A percentile compares a stretch with the other conserved stretches of the same genome.
Conservation (phyloP, 2,113 vertebrate species). For the Chloropsis hardwickii region DNA sequence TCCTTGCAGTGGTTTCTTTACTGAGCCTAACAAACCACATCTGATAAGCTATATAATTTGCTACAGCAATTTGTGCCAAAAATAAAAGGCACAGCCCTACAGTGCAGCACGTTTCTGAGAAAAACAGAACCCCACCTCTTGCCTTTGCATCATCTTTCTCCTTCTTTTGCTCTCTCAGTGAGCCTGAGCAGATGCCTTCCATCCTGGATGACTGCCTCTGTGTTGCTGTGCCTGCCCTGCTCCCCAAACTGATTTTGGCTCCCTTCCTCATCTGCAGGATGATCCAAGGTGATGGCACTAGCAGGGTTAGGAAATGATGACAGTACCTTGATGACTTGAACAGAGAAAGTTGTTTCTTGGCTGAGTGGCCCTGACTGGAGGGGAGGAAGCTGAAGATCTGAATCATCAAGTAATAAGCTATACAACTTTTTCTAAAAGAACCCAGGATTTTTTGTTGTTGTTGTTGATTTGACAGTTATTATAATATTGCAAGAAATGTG, state of each 20-base stretch:
- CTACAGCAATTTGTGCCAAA: slow-evolving; percentile 78
- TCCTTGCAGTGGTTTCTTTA: slow-evolving; percentile 72
- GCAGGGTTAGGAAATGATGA: slow-evolving; percentile 29
- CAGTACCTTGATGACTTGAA: slow-evolving; percentile 42
- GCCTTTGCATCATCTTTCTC: slow-evolving; percentile 57
- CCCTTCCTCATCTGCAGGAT: neutral
- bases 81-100: slow-evolving; percentile 77
- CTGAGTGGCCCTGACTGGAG: slow-evolving; percentile 12
- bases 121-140: slow-evolving; percentile 71
- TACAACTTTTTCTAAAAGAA: slow-evolving; percentile 42
- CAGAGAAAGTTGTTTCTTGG: slow-evolving; percentile 51
- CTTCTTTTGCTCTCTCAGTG: slow-evolving; percentile 26
- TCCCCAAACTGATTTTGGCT: neutral
- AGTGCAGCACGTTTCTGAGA: slow-evolving; percentile 73
- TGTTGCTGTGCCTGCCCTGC: neutral
- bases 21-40: slow-evolving; percentile 76
- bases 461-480: slow-evolving; percentile 63
- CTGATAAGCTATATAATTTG: slow-evolving; percentile 82
- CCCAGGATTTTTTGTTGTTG: slow-evolving; percentile 20
- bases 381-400: slow-evolving; percentile 31
- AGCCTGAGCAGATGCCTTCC: slow-evolving; percentile 17
- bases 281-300: neutral
- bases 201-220: neutral
- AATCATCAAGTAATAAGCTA: slow-evolving; percentile 57
- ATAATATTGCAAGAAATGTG: slow-evolving; percentile 54